These are phyloP conservation scores for Axis porcinus DNA, from an alignment of 2,113 vertebrate genomes.

Conservation along the genomic window DNA sequence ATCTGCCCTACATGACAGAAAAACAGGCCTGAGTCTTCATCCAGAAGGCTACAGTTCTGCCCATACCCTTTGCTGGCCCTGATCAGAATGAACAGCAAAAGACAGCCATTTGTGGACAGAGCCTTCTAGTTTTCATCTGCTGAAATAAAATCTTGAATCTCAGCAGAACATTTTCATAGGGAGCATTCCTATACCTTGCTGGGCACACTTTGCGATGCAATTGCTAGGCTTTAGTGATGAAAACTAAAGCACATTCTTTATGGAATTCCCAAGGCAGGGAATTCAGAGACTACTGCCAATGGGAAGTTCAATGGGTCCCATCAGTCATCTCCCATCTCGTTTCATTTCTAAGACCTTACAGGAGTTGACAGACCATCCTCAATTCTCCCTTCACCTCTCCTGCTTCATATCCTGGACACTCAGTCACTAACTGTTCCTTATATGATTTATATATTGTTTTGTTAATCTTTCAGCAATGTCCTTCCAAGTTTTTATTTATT, in stretches of 20 bases:
- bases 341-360: background rate
- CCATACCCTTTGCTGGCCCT: background rate
- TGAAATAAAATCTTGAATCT: background rate
- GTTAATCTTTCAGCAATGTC: background rate
- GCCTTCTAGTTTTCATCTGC: background rate
- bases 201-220: background rate
- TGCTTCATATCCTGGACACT: background rate
- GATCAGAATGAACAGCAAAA: background rate
- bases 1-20: background rate
- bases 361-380: background rate
- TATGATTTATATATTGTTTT: background rate
- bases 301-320: background rate
- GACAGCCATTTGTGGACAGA: background rate
- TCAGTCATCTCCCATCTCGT: background rate
- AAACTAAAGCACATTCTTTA: background rate
- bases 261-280: background rate
- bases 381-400: background rate
- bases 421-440: background rate
- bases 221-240: background rate
- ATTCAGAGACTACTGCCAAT: background rate
- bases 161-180: background rate
- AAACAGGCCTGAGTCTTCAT: background rate
- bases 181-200: background rate
- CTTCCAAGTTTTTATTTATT: background rate
- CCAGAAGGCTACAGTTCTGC: background rate